These are phyloP conservation scores for Erynnis tages DNA, from an alignment of 2,888 invertebrate species.

Conservation along the genomic window DNA sequence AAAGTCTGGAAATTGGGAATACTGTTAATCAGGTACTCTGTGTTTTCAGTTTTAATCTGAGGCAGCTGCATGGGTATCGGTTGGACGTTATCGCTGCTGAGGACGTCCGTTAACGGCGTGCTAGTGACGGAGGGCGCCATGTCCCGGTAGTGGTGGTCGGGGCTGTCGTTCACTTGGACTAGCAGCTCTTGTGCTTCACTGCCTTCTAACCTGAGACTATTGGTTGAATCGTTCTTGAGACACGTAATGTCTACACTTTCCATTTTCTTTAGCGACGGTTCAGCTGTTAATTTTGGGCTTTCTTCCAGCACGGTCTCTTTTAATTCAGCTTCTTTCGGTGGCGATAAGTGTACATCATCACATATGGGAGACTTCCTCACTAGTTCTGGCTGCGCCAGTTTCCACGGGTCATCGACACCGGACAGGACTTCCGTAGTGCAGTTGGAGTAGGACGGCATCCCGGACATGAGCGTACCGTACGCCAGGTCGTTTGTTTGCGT, in stretches of 20 bases:
- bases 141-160: conserved; percentile 50
- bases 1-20: conserved; percentile 58
- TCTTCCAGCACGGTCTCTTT: conserved; percentile 29
- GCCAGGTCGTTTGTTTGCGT: conserved; percentile 67
- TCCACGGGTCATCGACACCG: conserved; percentile 59
- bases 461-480: conserved; percentile 64
- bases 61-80: conserved; percentile 50
- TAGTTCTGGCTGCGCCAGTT: conserved; percentile 60
- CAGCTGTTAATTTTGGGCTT: conserved; percentile 47
- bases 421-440: conserved; percentile 63
- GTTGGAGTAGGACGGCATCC: conserved; percentile 64
- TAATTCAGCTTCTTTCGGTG: conserved; percentile 43
- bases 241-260: conserved; percentile 69
- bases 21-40: conserved; percentile 37
- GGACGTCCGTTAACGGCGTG: conserved; percentile 53
- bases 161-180: conserved; percentile 46
- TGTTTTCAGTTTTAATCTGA: conserved; percentile 35
- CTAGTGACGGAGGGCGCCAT: conserved; percentile 64
- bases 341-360: conserved; percentile 46
- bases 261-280: conserved; percentile 58
- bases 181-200: conserved; percentile 28
- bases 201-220: conserved; percentile 39
- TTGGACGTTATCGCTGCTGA: conserved; percentile 40
- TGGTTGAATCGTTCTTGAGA: conserved; percentile 51
- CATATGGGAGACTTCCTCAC: conserved; percentile 58